Percentiles rank a stretch among this genome's conserved stretches.
These are phyloP conservation scores for Creontiades dilutus DNA, from an alignment of 2,888 invertebrate species.

Conservation along the genomic window DNA sequence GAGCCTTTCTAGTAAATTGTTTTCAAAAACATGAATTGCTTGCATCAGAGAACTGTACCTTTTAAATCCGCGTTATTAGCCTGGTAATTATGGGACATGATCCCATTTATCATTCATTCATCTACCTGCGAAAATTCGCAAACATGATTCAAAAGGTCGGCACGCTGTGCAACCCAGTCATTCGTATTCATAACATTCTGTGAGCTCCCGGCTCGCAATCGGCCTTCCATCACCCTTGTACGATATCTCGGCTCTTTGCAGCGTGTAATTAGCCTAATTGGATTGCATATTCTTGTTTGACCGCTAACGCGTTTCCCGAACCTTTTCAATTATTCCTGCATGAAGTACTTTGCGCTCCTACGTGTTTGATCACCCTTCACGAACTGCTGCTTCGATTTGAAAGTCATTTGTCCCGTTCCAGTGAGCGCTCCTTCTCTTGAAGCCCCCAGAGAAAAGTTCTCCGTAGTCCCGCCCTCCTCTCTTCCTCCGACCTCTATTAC, in stretches of 20 bases:
- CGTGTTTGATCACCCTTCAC: not conserved
- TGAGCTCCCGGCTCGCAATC: not conserved
- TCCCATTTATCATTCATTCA: not conserved
- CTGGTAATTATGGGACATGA: no score
- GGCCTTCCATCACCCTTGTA: not conserved
- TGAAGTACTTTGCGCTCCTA: not conserved
- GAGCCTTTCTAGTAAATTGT: no score
- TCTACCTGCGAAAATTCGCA: not conserved
- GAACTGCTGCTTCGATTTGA: not conserved
- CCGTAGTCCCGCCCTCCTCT: not conserved
- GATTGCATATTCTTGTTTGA: not conserved
- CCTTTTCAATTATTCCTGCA: not conserved
- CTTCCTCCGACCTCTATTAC: not conserved
- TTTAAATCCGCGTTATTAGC: no score
- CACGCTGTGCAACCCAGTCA: not conserved
- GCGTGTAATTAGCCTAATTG: conserved; percentile 28
- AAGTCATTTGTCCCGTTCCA: conserved; percentile 26
- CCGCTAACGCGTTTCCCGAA: not conserved
- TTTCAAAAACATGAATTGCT: no score
- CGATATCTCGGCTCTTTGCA: not conserved
- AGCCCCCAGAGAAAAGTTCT: not conserved
- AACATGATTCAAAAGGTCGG: not conserved
- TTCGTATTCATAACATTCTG: conserved; percentile 4
- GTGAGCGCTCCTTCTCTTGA: not conserved
- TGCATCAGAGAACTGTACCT: no score